phyloP scores from a whole-genome alignment of 2,888 invertebrate genomes.

The Crocallis elinguaria region DNA sequence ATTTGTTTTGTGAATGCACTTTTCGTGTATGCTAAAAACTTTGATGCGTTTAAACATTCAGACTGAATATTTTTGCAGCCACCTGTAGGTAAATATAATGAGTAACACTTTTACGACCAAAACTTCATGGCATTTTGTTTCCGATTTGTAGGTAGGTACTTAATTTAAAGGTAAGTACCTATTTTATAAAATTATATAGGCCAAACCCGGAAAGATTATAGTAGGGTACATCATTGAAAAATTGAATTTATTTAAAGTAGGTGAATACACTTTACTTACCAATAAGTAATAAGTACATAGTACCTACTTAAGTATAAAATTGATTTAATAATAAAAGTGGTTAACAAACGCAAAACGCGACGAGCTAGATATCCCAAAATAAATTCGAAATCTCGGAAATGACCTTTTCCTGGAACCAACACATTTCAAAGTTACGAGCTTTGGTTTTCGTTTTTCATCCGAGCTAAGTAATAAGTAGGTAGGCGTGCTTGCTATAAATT shows the following conservation, averaged over 20 bases:
- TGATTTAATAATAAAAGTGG: background rate
- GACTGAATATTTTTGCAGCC: background rate
- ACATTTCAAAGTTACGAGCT: background rate
- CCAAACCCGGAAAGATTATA: too few species aligned
- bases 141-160: background rate
- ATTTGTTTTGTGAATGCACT: constrained; percentile 31
- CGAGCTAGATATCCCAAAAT: background rate
- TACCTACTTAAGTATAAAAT: background rate
- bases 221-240: too few species aligned
- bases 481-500: background rate
- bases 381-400: background rate
- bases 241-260: too few species aligned
- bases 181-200: too few species aligned
- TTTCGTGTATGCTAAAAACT: constrained; percentile 25
- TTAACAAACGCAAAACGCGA: background rate
- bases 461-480: background rate
- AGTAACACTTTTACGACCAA: background rate
- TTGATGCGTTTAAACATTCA: background rate
- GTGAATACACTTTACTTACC: too few species aligned
- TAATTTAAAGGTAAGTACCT: too few species aligned
- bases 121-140: background rate
- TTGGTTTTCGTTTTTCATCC: background rate
- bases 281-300: too few species aligned
- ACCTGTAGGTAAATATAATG: background rate
- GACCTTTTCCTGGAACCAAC: background rate